Conservation (phyloP, 2,113 vertebrate species). For the Myxocyprinus asiaticus region DNA sequence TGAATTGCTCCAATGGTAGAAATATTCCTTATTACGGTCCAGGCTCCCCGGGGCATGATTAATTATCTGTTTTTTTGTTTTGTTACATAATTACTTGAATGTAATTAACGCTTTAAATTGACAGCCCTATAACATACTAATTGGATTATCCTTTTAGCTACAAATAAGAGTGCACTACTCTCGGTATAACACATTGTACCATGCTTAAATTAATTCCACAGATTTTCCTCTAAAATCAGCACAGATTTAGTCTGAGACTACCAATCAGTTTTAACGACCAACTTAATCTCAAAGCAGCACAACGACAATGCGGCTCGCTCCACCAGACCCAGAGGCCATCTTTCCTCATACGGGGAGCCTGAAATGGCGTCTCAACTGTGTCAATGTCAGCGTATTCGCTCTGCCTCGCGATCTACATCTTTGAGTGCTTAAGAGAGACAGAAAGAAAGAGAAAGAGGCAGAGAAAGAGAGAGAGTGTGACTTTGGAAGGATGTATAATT, state of each 20-base stretch:
- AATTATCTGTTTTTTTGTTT: too few species aligned
- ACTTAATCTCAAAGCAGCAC: background rate
- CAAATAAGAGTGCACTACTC: too few species aligned
- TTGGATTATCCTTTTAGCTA: too few species aligned
- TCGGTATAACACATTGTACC: too few species aligned
- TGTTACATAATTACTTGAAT: too few species aligned
- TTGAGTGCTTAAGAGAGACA: constrained; percentile 61
- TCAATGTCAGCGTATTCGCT: constrained; percentile 71
- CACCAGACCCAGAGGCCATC: constrained; percentile 5
- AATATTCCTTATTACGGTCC: too few species aligned
- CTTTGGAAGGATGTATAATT: constrained; percentile 78
- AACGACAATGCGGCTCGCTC: background rate
- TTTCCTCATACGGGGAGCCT: constrained; percentile 57
- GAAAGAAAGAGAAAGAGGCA: constrained; percentile 16
- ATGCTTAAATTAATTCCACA: too few species aligned
- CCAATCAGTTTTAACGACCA: background rate
- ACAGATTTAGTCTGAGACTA: background rate
- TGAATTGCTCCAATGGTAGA: too few species aligned
- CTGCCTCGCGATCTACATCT: constrained; percentile 60
- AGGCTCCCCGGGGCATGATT: too few species aligned
- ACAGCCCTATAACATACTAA: too few species aligned
- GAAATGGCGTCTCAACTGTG: constrained; percentile 69
- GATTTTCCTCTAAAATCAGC: too few species aligned
- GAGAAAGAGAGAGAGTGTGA: constrained; percentile 66
- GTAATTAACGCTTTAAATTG: too few species aligned